Evolutionary conservation across 30 jellyfish, hydroid and myxozoan genomes (phyloP).

Genomic region (Aurelia aurita complex sp. Pacific): DNA sequence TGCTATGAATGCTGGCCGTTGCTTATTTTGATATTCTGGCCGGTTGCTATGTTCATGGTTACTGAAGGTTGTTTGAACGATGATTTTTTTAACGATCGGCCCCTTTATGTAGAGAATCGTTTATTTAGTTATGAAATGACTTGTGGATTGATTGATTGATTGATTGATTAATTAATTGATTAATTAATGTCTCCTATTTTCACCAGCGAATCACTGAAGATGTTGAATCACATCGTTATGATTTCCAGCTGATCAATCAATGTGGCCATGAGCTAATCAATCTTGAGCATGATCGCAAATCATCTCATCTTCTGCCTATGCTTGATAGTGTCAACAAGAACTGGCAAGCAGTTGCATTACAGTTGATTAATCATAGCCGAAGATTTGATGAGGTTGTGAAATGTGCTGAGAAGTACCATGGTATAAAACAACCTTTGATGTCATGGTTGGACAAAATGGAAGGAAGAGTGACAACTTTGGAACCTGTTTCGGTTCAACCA

Average conservation of each 20-base stretch:
- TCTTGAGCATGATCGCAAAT: constrained; percentile 77
- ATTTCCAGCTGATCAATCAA: constrained; percentile 93
- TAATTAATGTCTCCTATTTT: neutral
- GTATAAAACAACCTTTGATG: constrained; percentile 84
- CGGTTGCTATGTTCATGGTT: no score
- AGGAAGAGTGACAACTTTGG: constrained; percentile 92
- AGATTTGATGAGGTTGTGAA: constrained; percentile 95
- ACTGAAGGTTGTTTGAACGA: no score
- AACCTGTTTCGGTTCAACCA: constrained; percentile 89
- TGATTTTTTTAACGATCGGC: no score
- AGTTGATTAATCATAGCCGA: constrained; percentile 88
- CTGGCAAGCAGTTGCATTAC: constrained; percentile 98
- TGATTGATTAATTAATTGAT: neutral
- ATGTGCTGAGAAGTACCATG: constrained; percentile 96
- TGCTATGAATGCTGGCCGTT: no score
- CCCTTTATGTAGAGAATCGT: no score
- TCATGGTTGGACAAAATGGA: constrained; percentile 96
- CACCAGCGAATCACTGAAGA: constrained; percentile 86
- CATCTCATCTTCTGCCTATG: constrained; percentile 83
- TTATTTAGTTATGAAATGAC: no score
- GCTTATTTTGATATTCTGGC: no score
- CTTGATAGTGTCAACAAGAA: constrained; percentile 89
- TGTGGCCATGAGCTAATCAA: constrained; percentile 97
- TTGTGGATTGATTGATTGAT: neutral
- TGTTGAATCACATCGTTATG: constrained; percentile 90